These are phyloP conservation scores for Zaprionus vittiger DNA, from an alignment of 1,140 invertebrate genomes.

Conservation along the genomic window DNA sequence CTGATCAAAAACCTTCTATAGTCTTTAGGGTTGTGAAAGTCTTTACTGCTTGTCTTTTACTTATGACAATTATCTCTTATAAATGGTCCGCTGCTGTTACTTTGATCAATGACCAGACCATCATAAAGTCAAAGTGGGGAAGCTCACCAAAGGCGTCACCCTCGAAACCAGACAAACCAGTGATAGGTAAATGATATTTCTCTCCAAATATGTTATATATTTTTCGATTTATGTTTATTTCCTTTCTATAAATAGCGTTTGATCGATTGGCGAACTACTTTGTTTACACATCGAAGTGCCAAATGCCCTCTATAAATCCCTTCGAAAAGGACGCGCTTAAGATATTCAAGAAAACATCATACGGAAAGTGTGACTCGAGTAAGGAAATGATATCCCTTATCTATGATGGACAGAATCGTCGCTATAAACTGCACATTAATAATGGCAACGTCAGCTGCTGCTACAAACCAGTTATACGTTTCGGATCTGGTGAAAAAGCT, in stretches of 20 bases:
- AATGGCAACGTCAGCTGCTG: constrained; percentile 84
- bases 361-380: constrained; percentile 85
- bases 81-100: neutral
- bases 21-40: constrained; percentile 7
- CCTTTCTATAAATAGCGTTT: neutral
- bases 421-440: constrained; percentile 60
- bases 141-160: neutral
- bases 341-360: constrained; percentile 86
- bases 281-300: constrained; percentile 84
- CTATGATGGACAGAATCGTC: constrained; percentile 51
- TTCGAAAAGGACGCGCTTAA: constrained; percentile 87
- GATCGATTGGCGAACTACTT: constrained; percentile 46
- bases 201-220: neutral
- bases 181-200: neutral
- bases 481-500: constrained; percentile 48
- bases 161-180: neutral
- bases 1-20: neutral
- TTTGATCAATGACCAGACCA: neutral
- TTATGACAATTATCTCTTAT: constrained; percentile 28
- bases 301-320: constrained; percentile 88
- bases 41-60: neutral
- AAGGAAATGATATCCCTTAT: constrained; percentile 84
- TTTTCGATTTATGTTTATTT: neutral
- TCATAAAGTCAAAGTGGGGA: neutral
- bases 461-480: constrained; percentile 85